These are phyloP conservation scores for Agraylea sexmaculata DNA, from an alignment of 1,140 invertebrate species.

Conservation along the genomic window DNA sequence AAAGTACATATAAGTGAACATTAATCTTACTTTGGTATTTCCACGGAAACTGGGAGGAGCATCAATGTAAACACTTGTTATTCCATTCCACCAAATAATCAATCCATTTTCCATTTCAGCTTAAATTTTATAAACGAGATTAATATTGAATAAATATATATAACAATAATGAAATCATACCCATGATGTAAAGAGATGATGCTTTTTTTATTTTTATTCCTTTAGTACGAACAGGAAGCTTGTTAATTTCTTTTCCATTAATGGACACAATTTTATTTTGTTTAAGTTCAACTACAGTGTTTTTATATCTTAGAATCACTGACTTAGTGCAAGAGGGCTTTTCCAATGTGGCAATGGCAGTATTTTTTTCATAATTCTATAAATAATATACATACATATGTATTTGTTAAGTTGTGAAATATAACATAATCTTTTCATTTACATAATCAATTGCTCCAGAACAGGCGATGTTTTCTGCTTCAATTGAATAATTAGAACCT, in stretches of 20 bases:
- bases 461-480: conserved; percentile 73
- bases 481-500: conserved; percentile 53
- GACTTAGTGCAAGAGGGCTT: conserved; percentile 73
- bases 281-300: conserved; percentile 51
- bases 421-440: conserved; percentile 9
- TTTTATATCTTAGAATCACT: conserved; percentile 47
- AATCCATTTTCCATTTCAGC: conserved; percentile 64
- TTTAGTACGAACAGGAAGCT: conserved; percentile 51
- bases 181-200: conserved; percentile 62
- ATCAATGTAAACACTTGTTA: conserved; percentile 68
- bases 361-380: conserved; percentile 56
- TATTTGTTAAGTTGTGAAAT: conserved; percentile 2
- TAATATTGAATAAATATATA: not conserved
- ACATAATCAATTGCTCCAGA: conserved; percentile 63
- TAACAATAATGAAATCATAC: conserved; percentile 27
- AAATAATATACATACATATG: conserved; percentile 8
- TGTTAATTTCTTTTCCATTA: conserved; percentile 55
- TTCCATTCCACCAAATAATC: conserved; percentile 74
- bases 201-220: conserved; percentile 51
- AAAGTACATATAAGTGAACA: not conserved
- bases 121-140: conserved; percentile 27
- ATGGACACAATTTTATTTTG: conserved; percentile 55
- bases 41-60: conserved; percentile 59
- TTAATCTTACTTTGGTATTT: conserved; percentile 39
- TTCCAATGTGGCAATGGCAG: conserved; percentile 35